Evolutionary conservation across 2,113 vertebrate species (phyloP).

Genomic region (Thunnus thynnus): DNA sequence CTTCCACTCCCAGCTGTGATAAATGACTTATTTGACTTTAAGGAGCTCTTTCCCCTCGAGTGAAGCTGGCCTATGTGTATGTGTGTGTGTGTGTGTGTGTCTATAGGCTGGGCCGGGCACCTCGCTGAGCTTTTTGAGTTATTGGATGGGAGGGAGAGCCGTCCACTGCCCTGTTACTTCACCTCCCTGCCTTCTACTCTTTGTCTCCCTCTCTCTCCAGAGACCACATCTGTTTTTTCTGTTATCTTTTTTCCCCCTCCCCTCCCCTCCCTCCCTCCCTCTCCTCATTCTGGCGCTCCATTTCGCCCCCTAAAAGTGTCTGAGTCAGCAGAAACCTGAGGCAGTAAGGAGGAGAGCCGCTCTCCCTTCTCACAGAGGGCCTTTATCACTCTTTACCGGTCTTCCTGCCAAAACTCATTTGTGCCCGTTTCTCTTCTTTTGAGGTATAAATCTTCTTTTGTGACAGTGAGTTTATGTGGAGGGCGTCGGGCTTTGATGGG

Average conservation of each 20-base stretch:
- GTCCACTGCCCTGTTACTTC: conserved; percentile 50
- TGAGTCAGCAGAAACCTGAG: conserved; percentile 83
- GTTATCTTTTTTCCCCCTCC: conserved; percentile 38
- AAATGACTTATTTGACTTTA: conserved; percentile 75
- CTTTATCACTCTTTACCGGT: conserved; percentile 52
- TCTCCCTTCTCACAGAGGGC: conserved; percentile 38
- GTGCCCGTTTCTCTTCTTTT: conserved; percentile 33
- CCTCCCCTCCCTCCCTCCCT: neutral
- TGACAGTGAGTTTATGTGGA: conserved; percentile 20
- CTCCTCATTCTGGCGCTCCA: conserved; percentile 39
- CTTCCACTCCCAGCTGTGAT: conserved; percentile 69
- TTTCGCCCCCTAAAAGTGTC: conserved; percentile 51
- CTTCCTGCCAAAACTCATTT: conserved; percentile 34
- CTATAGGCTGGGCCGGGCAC: conserved; percentile 9
- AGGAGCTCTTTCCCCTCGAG: conserved; percentile 50
- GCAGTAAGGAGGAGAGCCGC: conserved; percentile 41
- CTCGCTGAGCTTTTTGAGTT: conserved; percentile 53
- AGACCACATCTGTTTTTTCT: conserved; percentile 80
- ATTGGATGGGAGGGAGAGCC: conserved; percentile 44
- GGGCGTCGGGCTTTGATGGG: conserved; percentile 11
- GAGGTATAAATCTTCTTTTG: conserved; percentile 41
- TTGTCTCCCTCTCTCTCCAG: conserved; percentile 42
- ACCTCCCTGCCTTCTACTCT: conserved; percentile 48
- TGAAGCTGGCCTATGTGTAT: conserved; percentile 39
- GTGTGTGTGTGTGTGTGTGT: conserved; percentile 30